A percentile compares a stretch with the other conserved stretches of the same genome.
Conservation (phyloP, 2,113 vertebrate species). For the Oreochromis tanganicae region DNA sequence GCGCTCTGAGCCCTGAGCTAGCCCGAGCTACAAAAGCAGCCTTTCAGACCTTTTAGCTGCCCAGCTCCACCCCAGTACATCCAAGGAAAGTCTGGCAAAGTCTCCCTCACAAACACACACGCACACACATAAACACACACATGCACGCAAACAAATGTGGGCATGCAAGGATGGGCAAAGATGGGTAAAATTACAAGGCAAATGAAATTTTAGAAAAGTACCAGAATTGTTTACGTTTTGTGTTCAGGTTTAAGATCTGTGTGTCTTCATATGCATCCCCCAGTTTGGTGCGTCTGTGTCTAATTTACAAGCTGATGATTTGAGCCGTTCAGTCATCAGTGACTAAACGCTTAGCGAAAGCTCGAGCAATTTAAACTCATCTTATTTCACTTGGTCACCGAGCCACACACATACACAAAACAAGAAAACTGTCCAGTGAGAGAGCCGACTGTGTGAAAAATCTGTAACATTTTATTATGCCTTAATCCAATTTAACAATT, state of each 20-base stretch:
- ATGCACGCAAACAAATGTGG: background rate
- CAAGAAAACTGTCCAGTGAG: background rate
- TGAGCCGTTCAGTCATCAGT: slow-evolving; percentile 15
- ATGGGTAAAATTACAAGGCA: background rate
- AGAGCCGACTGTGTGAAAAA: slow-evolving; percentile 57
- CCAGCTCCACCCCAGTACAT: slow-evolving; percentile 39
- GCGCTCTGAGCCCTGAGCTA: slow-evolving; percentile 48
- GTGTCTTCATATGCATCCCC: background rate
- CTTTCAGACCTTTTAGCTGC: slow-evolving; percentile 59
- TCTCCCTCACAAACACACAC: background rate
- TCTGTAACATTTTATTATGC: slow-evolving; percentile 60
- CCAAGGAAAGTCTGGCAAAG: slow-evolving; percentile 41
- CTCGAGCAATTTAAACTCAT: slow-evolving; percentile 13
- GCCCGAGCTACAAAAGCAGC: slow-evolving; percentile 58
- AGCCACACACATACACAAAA: background rate
- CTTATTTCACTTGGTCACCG: background rate
- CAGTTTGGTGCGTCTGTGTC: background rate
- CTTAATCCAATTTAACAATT: slow-evolving; percentile 69
- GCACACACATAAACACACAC: background rate
- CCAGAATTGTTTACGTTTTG: background rate
- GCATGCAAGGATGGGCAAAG: background rate
- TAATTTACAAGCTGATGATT: slow-evolving; percentile 28
- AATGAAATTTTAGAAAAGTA: background rate
- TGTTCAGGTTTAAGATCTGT: background rate
- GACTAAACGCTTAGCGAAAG: slow-evolving; percentile 14